These are phyloP conservation scores for Azorinus chamasolen DNA, from an alignment of 2,888 invertebrate genomes.

Conservation along the genomic window DNA sequence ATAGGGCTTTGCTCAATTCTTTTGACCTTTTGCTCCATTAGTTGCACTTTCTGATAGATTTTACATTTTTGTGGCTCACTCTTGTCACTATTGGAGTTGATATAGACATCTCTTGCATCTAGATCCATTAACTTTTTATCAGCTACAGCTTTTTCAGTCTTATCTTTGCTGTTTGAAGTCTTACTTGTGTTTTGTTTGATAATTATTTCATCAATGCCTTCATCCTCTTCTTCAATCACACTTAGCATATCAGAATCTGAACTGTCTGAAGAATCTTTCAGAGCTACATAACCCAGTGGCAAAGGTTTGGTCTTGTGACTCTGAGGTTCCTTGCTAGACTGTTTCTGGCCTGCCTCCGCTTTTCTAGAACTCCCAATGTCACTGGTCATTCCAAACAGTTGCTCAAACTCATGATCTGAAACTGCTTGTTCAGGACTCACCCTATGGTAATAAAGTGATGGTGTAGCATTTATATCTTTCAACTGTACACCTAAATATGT, in stretches of 20 bases:
- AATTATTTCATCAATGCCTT: slow-evolving; percentile 57
- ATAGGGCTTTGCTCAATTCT: background rate
- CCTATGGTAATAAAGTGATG: too few species aligned
- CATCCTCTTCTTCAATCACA: slow-evolving; percentile 79
- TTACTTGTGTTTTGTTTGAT: background rate
- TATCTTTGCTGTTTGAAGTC: background rate
- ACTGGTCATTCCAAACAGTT: too few species aligned
- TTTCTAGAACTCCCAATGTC: too few species aligned
- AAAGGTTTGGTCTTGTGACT: slow-evolving; percentile 12
- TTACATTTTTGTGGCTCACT: background rate
- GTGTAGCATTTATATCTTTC: too few species aligned
- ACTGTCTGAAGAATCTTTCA: slow-evolving; percentile 40
- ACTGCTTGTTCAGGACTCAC: too few species aligned
- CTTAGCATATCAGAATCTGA: slow-evolving; percentile 79
- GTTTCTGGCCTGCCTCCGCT: too few species aligned
- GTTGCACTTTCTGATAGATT: background rate
- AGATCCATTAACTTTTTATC: too few species aligned
- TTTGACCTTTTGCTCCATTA: background rate
- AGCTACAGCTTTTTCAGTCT: background rate
- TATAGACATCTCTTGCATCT: background rate
- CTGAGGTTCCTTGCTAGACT: too few species aligned
- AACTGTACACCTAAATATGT: too few species aligned
- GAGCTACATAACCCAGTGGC: slow-evolving; percentile 29
- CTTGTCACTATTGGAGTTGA: background rate
- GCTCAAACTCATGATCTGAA: too few species aligned